Evolutionary conservation across 2,113 vertebrate species (phyloP), one percentile per base, ranked within the genome.

Genomic region (Gobius niger): DNA sequence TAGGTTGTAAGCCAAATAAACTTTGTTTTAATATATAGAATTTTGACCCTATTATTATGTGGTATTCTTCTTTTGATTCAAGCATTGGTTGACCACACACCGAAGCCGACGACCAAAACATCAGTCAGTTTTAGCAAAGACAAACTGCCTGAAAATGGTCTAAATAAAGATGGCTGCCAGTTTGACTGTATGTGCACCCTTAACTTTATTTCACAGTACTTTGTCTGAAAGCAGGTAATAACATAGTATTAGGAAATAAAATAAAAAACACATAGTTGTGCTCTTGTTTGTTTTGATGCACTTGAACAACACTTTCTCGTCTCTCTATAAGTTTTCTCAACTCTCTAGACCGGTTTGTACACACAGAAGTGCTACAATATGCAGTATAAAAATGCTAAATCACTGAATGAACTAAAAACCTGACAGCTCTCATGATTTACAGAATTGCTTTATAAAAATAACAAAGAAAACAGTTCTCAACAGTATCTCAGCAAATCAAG

Each of bases 281-380:
- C 92, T 93, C 90, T 93, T 93, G 87, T 91, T 93, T 92, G 87
- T 88, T 89, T 91, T 86, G 85, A 90, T 90, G 88, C 89, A 91
- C 86, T 85, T 86, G 70, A 88, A 89, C 81, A 81, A 88, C 86
- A 89, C 85, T 81, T 87, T 73, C 85, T 88, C 77, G 81, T 82
- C 82, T 84, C 69, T 79, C 84, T 86, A 91, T 84, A 90, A 68
- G 76, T 91, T 90, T 85, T 83, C 76, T 89, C 81, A 89, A 89
- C 81, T 89, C 85, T 85, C 24, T 90, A 83, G 89, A 86, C 80
- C 88, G 77, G 72, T 86, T 54, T 85, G 88, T 89, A 90, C 84
- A 91, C 92, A 93, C 91, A 90, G 82, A 85, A 93, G 90, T 93
- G 92, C 93, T 94, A 94, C 93, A 94, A 85, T 93, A 91, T 91